Conservation (phyloP, 1,140 invertebrate genomes). For the Hyles vespertilio region DNA sequence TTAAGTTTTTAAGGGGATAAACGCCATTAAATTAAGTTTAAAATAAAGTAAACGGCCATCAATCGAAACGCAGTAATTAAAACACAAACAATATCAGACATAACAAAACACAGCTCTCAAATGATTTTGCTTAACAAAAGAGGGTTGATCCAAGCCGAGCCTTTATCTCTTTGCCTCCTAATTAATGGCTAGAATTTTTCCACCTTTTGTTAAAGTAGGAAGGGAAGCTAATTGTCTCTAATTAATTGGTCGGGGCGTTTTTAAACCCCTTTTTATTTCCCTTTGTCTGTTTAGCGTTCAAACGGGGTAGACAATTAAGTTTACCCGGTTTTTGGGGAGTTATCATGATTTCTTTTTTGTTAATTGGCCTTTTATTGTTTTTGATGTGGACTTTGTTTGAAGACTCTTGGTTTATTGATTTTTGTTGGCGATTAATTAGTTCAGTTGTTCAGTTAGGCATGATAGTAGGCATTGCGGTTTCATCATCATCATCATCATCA, state of each 20-base stretch:
- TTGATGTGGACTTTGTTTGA: conserved; percentile 14
- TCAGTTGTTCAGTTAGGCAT: too few species aligned
- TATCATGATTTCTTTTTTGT: conserved; percentile 19
- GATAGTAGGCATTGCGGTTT: too few species aligned
- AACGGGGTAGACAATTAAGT: conserved; percentile 21
- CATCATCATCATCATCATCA: too few species aligned
- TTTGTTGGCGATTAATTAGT: too few species aligned
- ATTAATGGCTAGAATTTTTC: conserved; percentile 65
- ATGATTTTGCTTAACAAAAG: conserved; percentile 43
- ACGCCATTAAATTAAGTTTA: too few species aligned
- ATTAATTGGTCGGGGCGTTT: conserved; percentile 56
- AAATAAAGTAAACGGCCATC: too few species aligned
- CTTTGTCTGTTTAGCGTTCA: conserved; percentile 33
- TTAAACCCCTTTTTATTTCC: conserved; percentile 35
- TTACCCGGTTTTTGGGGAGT: conserved; percentile 31
- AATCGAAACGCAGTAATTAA: too few species aligned
- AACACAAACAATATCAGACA: too few species aligned
- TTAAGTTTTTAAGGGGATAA: not conserved
- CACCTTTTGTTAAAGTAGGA: conserved; percentile 57
- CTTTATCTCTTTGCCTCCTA: conserved; percentile 36
- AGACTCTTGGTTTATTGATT: conserved; percentile 13
- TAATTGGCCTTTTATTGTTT: conserved; percentile 45
- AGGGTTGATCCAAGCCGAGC: conserved; percentile 36
- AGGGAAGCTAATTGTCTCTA: conserved; percentile 64
- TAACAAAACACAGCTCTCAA: conserved; percentile 13